phyloP scores from a whole-genome alignment of 2,113 vertebrate genomes.

The Climacteris rufus region DNA sequence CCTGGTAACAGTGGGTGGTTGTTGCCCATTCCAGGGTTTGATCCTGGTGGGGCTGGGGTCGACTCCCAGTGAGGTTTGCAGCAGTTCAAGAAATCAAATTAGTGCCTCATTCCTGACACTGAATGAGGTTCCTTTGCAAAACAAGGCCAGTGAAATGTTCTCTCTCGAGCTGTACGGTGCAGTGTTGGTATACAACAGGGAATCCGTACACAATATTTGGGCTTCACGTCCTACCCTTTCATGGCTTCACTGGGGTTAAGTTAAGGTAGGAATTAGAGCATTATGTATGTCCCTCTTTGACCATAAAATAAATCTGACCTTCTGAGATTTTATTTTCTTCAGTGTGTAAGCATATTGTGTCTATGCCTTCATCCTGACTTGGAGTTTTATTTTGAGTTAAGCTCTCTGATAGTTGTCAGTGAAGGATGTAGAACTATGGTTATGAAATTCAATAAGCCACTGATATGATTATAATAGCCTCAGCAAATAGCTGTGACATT shows the following conservation, averaged over 20 bases:
- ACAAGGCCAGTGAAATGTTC: not conserved
- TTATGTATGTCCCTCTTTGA: not conserved
- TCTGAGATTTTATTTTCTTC: not conserved
- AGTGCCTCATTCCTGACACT: not conserved
- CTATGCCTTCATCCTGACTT: not conserved
- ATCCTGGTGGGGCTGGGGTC: not conserved
- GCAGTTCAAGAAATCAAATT: not conserved
- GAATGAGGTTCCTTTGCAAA: rapidly evolving
- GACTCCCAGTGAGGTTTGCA: not conserved
- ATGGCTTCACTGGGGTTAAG: not conserved
- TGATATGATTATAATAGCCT: not conserved
- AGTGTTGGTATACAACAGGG: not conserved
- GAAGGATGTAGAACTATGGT: not conserved
- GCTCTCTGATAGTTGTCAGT: not conserved
- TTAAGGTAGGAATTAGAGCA: rapidly evolving
- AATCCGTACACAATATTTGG: not conserved
- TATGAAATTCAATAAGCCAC: not conserved
- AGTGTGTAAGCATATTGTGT: not conserved
- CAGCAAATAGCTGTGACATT: not conserved
- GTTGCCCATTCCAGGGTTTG: not conserved
- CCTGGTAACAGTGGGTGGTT: rapidly evolving
- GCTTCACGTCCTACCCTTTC: not conserved
- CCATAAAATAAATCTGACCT: not conserved
- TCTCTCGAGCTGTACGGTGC: not conserved
- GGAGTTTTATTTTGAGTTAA: conserved; percentile 15